Evolutionary conservation across 1,140 invertebrate genomes (phyloP).

Genomic region (Akabosia matsudoensis): DNA sequence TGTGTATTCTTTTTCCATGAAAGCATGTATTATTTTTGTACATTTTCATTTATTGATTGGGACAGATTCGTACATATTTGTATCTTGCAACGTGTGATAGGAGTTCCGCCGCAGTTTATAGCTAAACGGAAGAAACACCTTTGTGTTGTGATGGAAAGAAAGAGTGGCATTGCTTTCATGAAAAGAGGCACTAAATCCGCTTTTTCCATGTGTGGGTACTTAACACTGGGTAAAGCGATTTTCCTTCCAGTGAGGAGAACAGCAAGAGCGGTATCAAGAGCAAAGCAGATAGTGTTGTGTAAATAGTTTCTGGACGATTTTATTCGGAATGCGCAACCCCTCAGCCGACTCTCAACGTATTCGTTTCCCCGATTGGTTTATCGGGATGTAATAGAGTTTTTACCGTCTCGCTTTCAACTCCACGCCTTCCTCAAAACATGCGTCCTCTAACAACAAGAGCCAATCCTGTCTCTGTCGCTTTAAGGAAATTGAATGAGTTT

Average conservation of each 20-base stretch:
- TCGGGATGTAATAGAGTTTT: constrained; percentile 45
- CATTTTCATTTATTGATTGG: too few relatives aligned
- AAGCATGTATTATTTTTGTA: too few relatives aligned
- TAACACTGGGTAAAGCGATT: constrained; percentile 41
- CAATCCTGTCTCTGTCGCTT: constrained; percentile 33
- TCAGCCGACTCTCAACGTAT: constrained; percentile 36
- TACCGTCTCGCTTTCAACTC: constrained; percentile 45
- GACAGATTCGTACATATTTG: too few relatives aligned
- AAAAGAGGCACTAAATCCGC: constrained; percentile 32
- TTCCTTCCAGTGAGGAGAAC: constrained; percentile 37
- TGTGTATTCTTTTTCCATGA: too few relatives aligned
- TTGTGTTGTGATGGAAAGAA: too few relatives aligned
- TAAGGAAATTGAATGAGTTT: background rate
- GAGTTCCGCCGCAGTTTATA: background rate
- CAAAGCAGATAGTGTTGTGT: background rate
- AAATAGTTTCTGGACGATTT: constrained; percentile 30
- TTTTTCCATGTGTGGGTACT: constrained; percentile 43
- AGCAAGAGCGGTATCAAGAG: background rate
- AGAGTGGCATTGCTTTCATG: constrained; percentile 17
- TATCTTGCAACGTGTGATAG: too few relatives aligned
- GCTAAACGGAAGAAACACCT: background rate
- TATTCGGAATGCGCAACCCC: constrained; percentile 44
- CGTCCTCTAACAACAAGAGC: constrained; percentile 38
- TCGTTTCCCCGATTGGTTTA: constrained; percentile 44
- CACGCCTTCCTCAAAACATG: constrained; percentile 46